Base-by-base conservation (phyloP, 2,888 invertebrate genomes). In the Ichneumon xanthorius region DNA sequence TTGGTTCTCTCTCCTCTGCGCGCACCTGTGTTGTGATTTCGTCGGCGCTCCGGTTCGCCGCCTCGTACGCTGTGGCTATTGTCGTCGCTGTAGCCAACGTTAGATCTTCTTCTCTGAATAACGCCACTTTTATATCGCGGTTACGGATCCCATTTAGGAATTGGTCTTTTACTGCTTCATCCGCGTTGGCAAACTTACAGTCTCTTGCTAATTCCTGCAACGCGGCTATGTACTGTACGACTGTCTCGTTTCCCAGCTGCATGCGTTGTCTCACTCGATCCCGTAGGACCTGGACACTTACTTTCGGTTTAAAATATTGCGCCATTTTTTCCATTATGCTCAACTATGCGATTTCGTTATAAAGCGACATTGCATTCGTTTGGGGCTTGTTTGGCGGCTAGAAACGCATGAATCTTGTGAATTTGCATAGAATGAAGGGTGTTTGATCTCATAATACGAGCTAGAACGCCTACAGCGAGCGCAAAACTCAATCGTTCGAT, bases 21-120 rank as follows among this genome's bases (percentile, higher is more conserved):
- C 53, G 19, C 53, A 53, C 53, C n/a, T n/a, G 53, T 53, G 53
- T 19, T 19, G 37, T 67, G 65, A 67, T 37, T 40, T 67, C 37
- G 37, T 67, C 65, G 7, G 65, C 65, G 37, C 37, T 37, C 40
- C 37, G 33, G 1, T 37, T 33, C 19, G 37, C 65, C 45, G 40
- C 19, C 45, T 67, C 45, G 11, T 45, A 45, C 0, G 22, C 68
- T 14, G 68, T 68, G 16, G 68, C 68, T 4, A 37, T 68, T n/a
- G 45, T 48, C 14, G 30, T 70, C 5, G 50, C 70, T 50, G 16
- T 30, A n/a, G n/a, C 50, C 30, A 70, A 33, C 1, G 50, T 70
- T n/a, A 70, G n/a, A 9, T 11, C 14, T 6, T n/a, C 30, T 22
- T 26, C 30, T 30, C 70, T 19, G 30, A 70, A 70, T 30, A 70